Percentiles rank a stretch among this genome's conserved stretches.
These are phyloP conservation scores for Regulus satrapa DNA, from an alignment of 2,113 vertebrate species.

Conservation along the genomic window DNA sequence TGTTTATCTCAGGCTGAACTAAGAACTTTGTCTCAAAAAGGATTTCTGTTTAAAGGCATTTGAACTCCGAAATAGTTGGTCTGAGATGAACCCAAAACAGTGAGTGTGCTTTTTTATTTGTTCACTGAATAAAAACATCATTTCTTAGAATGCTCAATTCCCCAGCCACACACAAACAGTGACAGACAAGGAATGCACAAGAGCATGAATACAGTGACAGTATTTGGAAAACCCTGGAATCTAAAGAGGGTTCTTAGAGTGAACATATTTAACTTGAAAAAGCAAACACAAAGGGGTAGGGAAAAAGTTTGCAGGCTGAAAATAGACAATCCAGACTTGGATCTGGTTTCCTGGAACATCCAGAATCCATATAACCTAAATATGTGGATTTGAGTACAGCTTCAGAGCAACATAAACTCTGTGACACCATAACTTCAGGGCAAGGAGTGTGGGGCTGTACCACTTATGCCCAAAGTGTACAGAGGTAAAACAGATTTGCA, in stretches of 20 bases:
- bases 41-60: neutral
- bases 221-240: neutral
- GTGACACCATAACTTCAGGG: neutral
- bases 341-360: neutral
- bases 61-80: neutral
- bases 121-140: neutral
- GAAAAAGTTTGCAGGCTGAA: neutral
- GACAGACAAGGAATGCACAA: neutral
- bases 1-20: neutral
- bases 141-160: neutral
- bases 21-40: neutral
- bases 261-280: neutral
- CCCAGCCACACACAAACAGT: neutral
- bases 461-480: neutral
- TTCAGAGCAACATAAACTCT: neutral
- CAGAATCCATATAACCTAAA: neutral
- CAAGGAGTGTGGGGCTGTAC: neutral
- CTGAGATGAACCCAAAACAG: neutral
- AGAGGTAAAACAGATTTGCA: neutral
- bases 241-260: neutral
- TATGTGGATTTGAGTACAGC: rapidly evolving
- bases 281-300: neutral
- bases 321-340: neutral
- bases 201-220: neutral
- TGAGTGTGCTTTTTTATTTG: neutral